A percentile compares a stretch with the other conserved stretches of the same genome.
Evolutionary conservation across 2,113 vertebrate species (phyloP).

Genomic region (Hippocampus zosterae): DNA sequence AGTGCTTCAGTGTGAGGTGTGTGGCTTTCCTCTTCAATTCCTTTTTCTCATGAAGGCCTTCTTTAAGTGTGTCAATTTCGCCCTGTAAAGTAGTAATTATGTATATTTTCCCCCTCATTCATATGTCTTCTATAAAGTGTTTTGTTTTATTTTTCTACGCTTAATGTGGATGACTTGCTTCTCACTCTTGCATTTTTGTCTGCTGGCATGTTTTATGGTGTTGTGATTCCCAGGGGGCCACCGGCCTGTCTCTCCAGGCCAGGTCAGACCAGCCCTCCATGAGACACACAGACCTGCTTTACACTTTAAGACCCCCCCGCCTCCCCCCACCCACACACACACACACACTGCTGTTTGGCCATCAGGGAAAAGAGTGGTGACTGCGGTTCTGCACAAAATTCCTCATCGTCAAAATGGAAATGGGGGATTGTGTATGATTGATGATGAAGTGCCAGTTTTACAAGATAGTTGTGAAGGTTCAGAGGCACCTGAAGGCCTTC

Average conservation of each 20-base stretch:
- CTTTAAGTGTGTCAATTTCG: no score
- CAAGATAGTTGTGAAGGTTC: not conserved
- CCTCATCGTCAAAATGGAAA: slow-evolving; percentile 19
- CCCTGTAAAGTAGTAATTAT: no score
- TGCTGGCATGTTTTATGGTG: slow-evolving; percentile 70
- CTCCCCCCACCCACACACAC: no score
- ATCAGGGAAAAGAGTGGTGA: slow-evolving; percentile 5
- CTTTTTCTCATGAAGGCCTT: no score
- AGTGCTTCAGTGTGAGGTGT: no score
- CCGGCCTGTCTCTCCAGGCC: slow-evolving; percentile 55
- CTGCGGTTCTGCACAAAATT: not conserved
- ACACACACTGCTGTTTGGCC: not conserved
- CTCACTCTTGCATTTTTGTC: slow-evolving; percentile 57
- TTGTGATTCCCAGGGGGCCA: slow-evolving; percentile 49
- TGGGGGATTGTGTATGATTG: slow-evolving; percentile 12
- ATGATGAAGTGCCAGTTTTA: not conserved
- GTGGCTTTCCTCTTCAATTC: no score
- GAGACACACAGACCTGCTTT: slow-evolving; percentile 11
- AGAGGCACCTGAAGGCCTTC: not conserved
- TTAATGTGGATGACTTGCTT: slow-evolving; percentile 34
- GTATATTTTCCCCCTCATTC: no score
- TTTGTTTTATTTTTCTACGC: no score
- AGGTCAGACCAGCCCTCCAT: slow-evolving; percentile 23
- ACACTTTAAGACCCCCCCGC: slow-evolving; percentile 13
- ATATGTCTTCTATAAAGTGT: no score